Evolutionary conservation across 1,140 invertebrate genomes (phyloP), one percentile per base, ranked within the genome.

Genomic region (Drosophila truncata): DNA sequence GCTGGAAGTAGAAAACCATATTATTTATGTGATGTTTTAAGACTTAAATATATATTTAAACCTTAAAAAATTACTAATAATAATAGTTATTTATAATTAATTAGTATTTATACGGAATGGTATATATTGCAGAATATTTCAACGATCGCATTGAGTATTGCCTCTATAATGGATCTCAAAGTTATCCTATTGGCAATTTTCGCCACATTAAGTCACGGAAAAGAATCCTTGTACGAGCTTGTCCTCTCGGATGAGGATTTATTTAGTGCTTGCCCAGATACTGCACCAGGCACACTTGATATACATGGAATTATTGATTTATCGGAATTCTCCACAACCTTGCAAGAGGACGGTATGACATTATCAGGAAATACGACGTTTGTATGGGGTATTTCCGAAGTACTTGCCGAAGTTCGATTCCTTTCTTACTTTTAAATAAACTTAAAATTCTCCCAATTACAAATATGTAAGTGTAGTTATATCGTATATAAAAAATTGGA

Each of bases 271-370:
- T 64, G 61, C 16, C 10, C 10, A n/a, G n/a, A 60, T 41, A 2
- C 18, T 64, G 11, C 16, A 6, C 37, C 57, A n/a, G 57, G 37
- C 8, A 62, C 62, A 11, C 37, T 62, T 3, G 57, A 62, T 20
- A 1, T 64, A 3, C 2, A 42, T 42, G 27, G 62, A 1, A 0
- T 61, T 0, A 0, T 13, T 3, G 55, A 64, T 16, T 25, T 61
- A 8, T 61, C 55, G 6, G 37, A 61, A 1, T 5, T 16, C 1
- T 14, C 14, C 8, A 6, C 20, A 16, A 14, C 11, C 13, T 16
- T 42, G 13, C 2, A 18, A 18, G 16, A 16, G 9, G 8, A 64
- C 5, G 62, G 27, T 18, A 10, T 62, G 2, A 3, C 2, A 4
- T 0, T 61, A 3, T 42, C 35, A 20, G 62, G 62, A 25, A 64